Evolutionary conservation across 2,888 invertebrate species (phyloP).

Genomic region (Vanessa cardui): DNA sequence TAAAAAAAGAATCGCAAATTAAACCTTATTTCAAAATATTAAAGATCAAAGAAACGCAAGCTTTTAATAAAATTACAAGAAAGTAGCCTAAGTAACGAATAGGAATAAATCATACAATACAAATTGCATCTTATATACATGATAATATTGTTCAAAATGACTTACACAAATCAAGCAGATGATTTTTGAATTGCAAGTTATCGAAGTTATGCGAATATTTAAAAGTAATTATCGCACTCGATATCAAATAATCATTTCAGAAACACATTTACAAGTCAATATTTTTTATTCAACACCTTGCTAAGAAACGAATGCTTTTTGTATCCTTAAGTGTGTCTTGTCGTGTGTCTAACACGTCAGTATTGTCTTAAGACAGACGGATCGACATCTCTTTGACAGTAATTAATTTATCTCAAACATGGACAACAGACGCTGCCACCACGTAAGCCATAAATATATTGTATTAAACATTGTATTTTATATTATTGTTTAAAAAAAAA

Average conservation of each 20-base stretch:
- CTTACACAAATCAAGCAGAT: neutral
- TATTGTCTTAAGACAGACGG: slow-evolving; percentile 2
- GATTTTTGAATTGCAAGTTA: slow-evolving; percentile 3
- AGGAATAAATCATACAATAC: neutral
- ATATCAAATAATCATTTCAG: slow-evolving; percentile 11
- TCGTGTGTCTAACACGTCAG: slow-evolving; percentile 5
- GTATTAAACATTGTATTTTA: too few relatives aligned
- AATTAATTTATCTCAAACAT: neutral
- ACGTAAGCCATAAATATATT: too few relatives aligned
- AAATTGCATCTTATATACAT: neutral
- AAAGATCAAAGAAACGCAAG: neutral
- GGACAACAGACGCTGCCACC: too few relatives aligned
- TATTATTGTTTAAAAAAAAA: too few relatives aligned
- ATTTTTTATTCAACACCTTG: slow-evolving; percentile 12
- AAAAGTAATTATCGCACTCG: slow-evolving; percentile 10
- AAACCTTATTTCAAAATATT: neutral
- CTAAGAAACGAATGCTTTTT: slow-evolving; percentile 3
- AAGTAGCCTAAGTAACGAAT: neutral
- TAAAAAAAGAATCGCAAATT: neutral
- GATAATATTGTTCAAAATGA: neutral
- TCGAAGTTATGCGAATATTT: slow-evolving; percentile 9
- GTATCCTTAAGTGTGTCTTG: neutral
- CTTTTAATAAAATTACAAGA: neutral
- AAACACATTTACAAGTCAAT: slow-evolving; percentile 6
- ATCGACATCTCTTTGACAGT: neutral